Conservation (phyloP, 2,888 invertebrate species). For the Leptinotarsa tumamoca region DNA sequence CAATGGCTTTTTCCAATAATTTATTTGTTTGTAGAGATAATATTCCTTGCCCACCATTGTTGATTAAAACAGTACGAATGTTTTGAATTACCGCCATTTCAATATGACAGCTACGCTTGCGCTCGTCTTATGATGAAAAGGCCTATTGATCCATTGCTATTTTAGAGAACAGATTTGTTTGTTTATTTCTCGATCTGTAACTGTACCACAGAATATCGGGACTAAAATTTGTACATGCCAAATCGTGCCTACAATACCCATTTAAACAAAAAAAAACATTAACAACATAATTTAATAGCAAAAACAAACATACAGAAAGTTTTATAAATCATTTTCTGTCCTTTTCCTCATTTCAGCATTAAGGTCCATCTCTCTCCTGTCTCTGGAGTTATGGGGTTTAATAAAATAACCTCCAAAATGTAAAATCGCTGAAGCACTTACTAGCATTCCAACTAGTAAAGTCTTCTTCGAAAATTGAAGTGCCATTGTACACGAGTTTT, state of each 20-base stretch:
- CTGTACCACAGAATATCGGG: too few relatives aligned
- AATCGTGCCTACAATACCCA: neutral
- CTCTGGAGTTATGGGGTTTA: conserved; percentile 46
- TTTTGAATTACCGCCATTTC: too few relatives aligned
- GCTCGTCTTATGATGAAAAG: too few relatives aligned
- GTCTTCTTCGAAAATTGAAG: conserved; percentile 43
- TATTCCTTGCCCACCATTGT: too few relatives aligned
- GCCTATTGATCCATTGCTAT: too few relatives aligned
- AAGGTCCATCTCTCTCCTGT: conserved; percentile 41
- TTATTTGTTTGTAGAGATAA: too few relatives aligned
- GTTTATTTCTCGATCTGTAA: too few relatives aligned
- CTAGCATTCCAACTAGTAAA: conserved; percentile 39
- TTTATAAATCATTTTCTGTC: conserved; percentile 30
- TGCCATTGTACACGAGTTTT: conserved; percentile 25
- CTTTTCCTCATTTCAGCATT: conserved; percentile 39
- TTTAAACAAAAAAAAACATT: neutral
- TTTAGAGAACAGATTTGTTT: too few relatives aligned
- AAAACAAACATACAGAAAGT: neutral
- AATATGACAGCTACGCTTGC: too few relatives aligned
- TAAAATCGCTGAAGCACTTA: conserved; percentile 44
- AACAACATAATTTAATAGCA: neutral
- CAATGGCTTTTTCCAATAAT: too few relatives aligned
- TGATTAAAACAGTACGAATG: too few relatives aligned
- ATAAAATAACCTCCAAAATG: conserved; percentile 50
- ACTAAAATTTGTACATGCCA: too few relatives aligned